These are phyloP conservation scores for Mesopsocus fuscifrons DNA, from an alignment of 2,888 invertebrate species.

Conservation along the genomic window DNA sequence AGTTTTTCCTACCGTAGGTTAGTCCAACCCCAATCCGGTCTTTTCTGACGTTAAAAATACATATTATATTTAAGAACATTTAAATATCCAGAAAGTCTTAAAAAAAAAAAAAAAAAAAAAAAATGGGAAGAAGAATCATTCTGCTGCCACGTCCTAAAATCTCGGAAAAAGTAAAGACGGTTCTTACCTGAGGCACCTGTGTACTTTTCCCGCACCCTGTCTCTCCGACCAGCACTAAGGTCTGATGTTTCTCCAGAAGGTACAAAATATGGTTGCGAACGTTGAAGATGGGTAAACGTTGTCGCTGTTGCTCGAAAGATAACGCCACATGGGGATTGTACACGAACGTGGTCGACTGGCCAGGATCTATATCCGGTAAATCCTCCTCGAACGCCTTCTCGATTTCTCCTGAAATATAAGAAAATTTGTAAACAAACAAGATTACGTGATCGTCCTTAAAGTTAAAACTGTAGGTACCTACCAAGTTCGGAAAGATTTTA, in stretches of 20 bases:
- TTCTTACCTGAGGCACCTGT: slow-evolving; percentile 81
- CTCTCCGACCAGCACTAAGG: slow-evolving; percentile 76
- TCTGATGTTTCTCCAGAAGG: slow-evolving; percentile 75
- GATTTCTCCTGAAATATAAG: slow-evolving; percentile 3
- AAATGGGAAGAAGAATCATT: too few species aligned
- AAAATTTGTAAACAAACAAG: background rate
- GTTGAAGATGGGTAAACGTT: slow-evolving; percentile 71
- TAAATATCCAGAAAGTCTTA: too few species aligned
- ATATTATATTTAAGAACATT: too few species aligned
- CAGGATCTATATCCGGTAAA: slow-evolving; percentile 36
- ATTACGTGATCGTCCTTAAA: background rate
- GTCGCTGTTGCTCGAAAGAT: slow-evolving; percentile 65
- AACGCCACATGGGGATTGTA: slow-evolving; percentile 73
- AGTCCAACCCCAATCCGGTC: too few species aligned
- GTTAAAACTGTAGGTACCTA: too few species aligned
- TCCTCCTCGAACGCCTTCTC: slow-evolving; percentile 15
- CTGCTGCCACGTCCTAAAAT: too few species aligned
- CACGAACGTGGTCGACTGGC: slow-evolving; percentile 42
- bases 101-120: too few species aligned
- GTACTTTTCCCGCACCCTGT: slow-evolving; percentile 95
- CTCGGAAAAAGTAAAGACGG: too few species aligned
- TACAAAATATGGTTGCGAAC: slow-evolving; percentile 76
- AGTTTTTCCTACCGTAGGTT: too few species aligned
- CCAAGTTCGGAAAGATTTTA: too few species aligned
- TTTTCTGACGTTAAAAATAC: too few species aligned